These are phyloP conservation scores for Trachemys scripta DNA, from an alignment of 2,113 vertebrate species.

Conservation along the genomic window DNA sequence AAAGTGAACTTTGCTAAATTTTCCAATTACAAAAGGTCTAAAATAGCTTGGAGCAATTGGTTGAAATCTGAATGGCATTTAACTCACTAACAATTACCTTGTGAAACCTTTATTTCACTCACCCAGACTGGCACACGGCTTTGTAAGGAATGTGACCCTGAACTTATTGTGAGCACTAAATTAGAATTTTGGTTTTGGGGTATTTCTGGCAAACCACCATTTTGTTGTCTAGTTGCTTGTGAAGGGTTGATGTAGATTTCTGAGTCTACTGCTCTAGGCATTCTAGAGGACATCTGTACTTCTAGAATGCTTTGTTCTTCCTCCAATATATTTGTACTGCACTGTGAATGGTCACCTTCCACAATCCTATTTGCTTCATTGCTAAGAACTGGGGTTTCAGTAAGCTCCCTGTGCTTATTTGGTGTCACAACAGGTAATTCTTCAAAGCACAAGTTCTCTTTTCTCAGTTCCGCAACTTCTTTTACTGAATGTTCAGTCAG, in stretches of 20 bases:
- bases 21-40: neutral
- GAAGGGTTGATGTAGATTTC: neutral
- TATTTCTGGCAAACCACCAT: neutral
- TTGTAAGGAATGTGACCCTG: constrained; percentile 3
- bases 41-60: neutral
- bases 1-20: neutral
- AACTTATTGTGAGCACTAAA: constrained; percentile 4
- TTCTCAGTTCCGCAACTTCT: neutral
- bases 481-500: neutral
- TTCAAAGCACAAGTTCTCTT: constrained; percentile 13
- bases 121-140: constrained; percentile 78
- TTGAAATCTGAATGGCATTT: neutral
- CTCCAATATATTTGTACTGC: neutral
- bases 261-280: neutral
- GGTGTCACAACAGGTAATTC: constrained; percentile 1
- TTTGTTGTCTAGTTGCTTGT: neutral
- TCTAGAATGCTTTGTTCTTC: neutral
- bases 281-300: neutral
- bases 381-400: neutral
- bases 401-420: constrained; percentile 5
- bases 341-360: neutral
- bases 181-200: neutral
- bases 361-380: neutral
- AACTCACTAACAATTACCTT: neutral
- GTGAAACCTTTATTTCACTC: constrained; percentile 32